Conservation (phyloP, 2,797 vertebrate genomes). For the Gallirallus australis region DNA sequence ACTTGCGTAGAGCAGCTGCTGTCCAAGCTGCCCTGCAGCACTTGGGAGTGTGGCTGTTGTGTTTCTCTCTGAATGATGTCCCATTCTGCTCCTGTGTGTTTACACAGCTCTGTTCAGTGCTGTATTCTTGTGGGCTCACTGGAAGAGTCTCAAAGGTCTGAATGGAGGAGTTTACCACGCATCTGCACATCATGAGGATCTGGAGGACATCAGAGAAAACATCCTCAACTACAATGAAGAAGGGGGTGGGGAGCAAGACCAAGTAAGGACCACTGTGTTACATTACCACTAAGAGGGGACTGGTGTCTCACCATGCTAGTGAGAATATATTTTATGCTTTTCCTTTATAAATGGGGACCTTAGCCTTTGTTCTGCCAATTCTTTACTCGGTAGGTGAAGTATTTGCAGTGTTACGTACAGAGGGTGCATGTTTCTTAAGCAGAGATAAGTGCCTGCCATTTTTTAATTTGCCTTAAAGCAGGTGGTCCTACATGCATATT, state of each 20-base stretch:
- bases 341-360: not conserved
- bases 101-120: constrained; percentile 83
- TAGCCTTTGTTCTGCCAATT: not conserved
- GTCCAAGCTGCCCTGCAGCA: not conserved
- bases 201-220: constrained; percentile 91
- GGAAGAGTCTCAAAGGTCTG: constrained; percentile 82
- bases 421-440: not conserved
- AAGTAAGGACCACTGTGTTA: constrained; percentile 76
- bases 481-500: not conserved
- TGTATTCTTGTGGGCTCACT: constrained; percentile 85
- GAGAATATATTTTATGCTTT: not conserved
- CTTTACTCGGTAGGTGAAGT: not conserved
- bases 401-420: not conserved
- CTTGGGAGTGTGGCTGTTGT: fast-evolving
- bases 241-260: constrained; percentile 90
- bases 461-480: not conserved
- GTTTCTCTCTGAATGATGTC: not conserved
- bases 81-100: constrained; percentile 71
- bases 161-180: constrained; percentile 84
- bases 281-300: not conserved
- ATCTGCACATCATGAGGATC: constrained; percentile 84
- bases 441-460: not conserved
- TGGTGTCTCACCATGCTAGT: not conserved
- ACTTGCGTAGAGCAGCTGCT: fast-evolving
- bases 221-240: constrained; percentile 92